Evolutionary conservation across 1,140 invertebrate species (phyloP), one percentile per base, ranked within the genome.

Genomic region (Centruroides vittatus): DNA sequence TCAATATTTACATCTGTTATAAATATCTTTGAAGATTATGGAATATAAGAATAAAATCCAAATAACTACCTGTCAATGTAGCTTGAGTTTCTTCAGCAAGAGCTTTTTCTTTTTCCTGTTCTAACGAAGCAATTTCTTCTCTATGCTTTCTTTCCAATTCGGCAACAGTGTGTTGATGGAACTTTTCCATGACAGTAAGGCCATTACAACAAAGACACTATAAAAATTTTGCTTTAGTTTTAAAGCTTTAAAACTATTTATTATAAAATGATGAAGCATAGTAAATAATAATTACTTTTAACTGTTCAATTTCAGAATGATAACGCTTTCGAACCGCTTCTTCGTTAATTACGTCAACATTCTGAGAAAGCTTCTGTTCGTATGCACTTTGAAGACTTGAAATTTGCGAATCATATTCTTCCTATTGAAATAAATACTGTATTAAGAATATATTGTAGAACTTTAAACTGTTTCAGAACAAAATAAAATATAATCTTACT

Each of bases 71-170:
- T 41, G 41, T 41, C 47, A 77, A 65, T 7, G 77, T 79, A 7
- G 77, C 77, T 73, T 90, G 86, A 6, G 89, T 92, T 75, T 93
- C 89, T 73, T 93, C 89, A 12, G 86, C 87, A 41, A 93, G 72
- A 5, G 88, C 88, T 66, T 89, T 87, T 70, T 93, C 89, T 71
- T 93, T 92, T 68, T 92, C 89, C 47, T 84, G 74, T 73, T 82
- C 61, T 53, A 88, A 73, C 62, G 80, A 79, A 58, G 84, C 81
- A 35, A 87, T 68, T 71, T 93, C 89, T 60, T 82, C 79, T 52
- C 82, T 79, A 72, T 92, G 89, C 67, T 87, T 86, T 68, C 89
- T 86, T 67, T 90, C 85, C 74, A 92, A 79, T 69, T 93, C 88
- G 52, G 83, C 79, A 50, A 92, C 82, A 52, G 89, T 84, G 55